phyloP scores from a whole-genome alignment of 2,888 invertebrate genomes.

The Thereva nobilitata region DNA sequence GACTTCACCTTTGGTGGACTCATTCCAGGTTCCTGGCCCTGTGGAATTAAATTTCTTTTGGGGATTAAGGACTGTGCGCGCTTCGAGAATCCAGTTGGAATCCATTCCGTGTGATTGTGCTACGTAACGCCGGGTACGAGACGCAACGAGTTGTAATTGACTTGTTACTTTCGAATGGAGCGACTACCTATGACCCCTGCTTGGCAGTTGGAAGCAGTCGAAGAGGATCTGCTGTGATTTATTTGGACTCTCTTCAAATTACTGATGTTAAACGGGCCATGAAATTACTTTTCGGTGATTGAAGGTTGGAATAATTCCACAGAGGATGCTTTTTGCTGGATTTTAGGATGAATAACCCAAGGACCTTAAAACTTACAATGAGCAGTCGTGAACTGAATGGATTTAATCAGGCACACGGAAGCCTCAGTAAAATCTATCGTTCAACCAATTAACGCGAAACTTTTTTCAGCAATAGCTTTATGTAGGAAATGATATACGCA shows the following conservation, averaged over 20 bases:
- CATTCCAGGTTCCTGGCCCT: background rate
- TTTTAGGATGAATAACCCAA: too few relatives aligned
- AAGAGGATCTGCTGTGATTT: constrained; percentile 20
- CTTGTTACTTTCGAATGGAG: too few relatives aligned
- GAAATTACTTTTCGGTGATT: constrained; percentile 19
- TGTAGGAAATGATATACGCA: too few relatives aligned
- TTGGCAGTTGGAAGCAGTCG: constrained; percentile 6
- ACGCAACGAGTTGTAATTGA: too few relatives aligned
- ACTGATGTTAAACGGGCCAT: constrained; percentile 19
- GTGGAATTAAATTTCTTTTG: constrained; percentile 4
- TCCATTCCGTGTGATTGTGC: background rate
- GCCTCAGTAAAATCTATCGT: too few relatives aligned
- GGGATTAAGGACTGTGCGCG: constrained; percentile 6
- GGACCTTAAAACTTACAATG: too few relatives aligned
- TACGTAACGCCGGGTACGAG: too few relatives aligned
- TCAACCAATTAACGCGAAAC: too few relatives aligned
- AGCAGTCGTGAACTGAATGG: too few relatives aligned
- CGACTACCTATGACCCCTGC: constrained; percentile 10
- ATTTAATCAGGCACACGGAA: too few relatives aligned
- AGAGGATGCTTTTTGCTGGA: too few relatives aligned
- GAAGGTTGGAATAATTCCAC: background rate
- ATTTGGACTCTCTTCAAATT: constrained; percentile 3
- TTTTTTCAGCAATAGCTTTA: too few relatives aligned
- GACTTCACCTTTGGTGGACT: background rate
- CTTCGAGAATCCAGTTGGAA: background rate